Conservation (phyloP, 2,888 invertebrate species). For the Malacosoma neustria region DNA sequence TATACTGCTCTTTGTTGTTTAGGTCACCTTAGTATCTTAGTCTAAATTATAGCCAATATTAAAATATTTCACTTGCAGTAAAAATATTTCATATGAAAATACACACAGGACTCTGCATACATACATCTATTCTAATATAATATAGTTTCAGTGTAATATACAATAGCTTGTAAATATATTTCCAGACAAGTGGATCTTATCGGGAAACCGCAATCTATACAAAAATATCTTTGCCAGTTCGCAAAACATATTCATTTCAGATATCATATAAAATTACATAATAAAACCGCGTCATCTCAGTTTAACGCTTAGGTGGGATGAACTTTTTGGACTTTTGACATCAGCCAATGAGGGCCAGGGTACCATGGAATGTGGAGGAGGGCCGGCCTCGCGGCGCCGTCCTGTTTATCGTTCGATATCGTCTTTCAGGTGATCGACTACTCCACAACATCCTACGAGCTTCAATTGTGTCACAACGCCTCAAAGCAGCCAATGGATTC, state of each 20-base stretch:
- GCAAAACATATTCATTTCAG: slow-evolving; percentile 35
- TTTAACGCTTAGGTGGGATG: slow-evolving; percentile 61
- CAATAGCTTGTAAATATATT: slow-evolving; percentile 66
- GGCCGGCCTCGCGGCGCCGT: slow-evolving; percentile 13
- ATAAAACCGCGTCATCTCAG: slow-evolving; percentile 35
- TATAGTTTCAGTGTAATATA: slow-evolving; percentile 60
- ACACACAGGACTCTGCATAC: slow-evolving; percentile 67
- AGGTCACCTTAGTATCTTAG: slow-evolving; percentile 54
- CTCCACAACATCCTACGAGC: background rate
- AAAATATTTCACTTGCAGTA: slow-evolving; percentile 62
- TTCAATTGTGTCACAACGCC: slow-evolving; percentile 10
- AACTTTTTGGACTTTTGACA: slow-evolving; percentile 48
- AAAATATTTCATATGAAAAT: slow-evolving; percentile 70
- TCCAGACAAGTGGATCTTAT: slow-evolving; percentile 33
- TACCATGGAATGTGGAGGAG: slow-evolving; percentile 58
- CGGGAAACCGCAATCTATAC: slow-evolving; percentile 56
- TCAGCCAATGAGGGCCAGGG: slow-evolving; percentile 46
- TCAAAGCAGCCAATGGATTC: no score
- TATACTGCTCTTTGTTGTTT: slow-evolving; percentile 52
- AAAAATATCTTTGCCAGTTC: slow-evolving; percentile 54
- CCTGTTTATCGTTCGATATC: slow-evolving; percentile 30
- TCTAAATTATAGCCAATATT: slow-evolving; percentile 70
- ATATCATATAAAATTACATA: slow-evolving; percentile 24
- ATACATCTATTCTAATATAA: slow-evolving; percentile 62
- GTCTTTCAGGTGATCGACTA: background rate